Base-by-base conservation (phyloP, 92 coral and sea anemone species). In the Muricea muricata region DNA sequence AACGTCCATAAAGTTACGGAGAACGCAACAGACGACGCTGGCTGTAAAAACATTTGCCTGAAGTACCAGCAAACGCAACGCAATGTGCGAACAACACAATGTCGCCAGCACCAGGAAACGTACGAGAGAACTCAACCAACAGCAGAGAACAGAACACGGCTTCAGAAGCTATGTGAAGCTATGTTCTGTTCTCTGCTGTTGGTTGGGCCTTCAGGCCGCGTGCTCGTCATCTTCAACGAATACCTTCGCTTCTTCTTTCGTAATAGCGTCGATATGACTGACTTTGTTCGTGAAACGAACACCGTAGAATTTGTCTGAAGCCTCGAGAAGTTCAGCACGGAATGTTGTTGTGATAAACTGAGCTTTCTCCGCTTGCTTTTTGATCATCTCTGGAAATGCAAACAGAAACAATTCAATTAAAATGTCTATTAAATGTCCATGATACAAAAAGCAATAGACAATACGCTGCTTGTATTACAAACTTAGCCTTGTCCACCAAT, bases 321-420 rank as follows among this genome's bases (percentile, higher is more conserved):
- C 91, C 55, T 96, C 99, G 72, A 96, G 85, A 48, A 96, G 84
- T 74, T 96, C 99, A 1, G 99, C 97, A 46, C 99, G 86, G 89
- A 96, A 96, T 0, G 99, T 96, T 21, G 99, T 96, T 9, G 99
- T 96, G 83, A 96, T 96, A 65, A 96, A 96, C 91, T 96, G 99
- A 14, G 99, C 99, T 81, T 96, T 96, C n/a, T 84, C 89, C 0
- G 99, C 96, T 33, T 92, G 88, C 12, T 96, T 87, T 45, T 95
- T 97, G 29, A 96, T 94, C 99, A 96, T 96, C 85, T 90, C 99
- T 93, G 45, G 39, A 79, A 79, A n/a, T n/a, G n/a, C n/a, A n/a
- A n/a, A n/a, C n/a, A n/a, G n/a, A n/a, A n/a, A n/a, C n/a, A n/a
- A n/a, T n/a, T n/a, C n/a, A n/a, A n/a, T n/a, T n/a, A n/a, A n/a